A percentile compares a stretch with the other conserved stretches of the same genome.
These are phyloP conservation scores for Eumerus sabulonum DNA, from an alignment of 2,888 invertebrate genomes.

Conservation along the genomic window DNA sequence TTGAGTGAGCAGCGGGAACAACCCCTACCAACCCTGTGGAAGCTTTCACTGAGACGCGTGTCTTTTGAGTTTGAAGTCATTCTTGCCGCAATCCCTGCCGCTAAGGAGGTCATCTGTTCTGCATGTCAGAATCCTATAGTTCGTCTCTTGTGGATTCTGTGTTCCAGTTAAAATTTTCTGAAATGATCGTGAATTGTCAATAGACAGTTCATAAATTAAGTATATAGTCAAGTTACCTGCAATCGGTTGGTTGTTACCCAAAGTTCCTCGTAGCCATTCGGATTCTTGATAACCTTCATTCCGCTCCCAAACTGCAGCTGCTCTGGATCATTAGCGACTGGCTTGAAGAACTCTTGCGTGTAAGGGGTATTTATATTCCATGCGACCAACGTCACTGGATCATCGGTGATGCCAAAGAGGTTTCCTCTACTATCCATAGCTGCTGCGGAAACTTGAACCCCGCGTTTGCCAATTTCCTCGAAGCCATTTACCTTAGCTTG, in stretches of 20 bases:
- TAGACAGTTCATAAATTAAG: not conserved
- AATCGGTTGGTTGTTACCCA: slow-evolving; percentile 85
- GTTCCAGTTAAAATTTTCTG: slow-evolving; percentile 78
- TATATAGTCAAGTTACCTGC: slow-evolving; percentile 78
- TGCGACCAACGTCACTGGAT: not conserved
- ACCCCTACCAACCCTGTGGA: too few species aligned
- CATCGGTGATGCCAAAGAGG: not conserved
- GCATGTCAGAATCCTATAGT: slow-evolving; percentile 73
- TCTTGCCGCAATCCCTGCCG: too few species aligned
- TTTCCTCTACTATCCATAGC: not conserved
- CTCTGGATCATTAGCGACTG: slow-evolving; percentile 81
- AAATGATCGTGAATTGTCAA: not conserved
- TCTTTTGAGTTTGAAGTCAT: too few species aligned
- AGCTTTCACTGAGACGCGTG: too few species aligned
- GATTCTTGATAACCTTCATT: slow-evolving; percentile 81
- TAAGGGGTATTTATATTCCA: not conserved
- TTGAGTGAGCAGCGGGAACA: too few species aligned
- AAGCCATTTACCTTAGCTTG: not conserved
- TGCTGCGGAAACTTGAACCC: not conserved
- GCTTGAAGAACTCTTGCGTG: slow-evolving; percentile 73
- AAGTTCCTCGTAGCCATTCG: slow-evolving; percentile 79
- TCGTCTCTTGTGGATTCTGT: slow-evolving; percentile 77
- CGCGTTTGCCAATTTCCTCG: not conserved
- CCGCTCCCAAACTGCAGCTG: slow-evolving; percentile 87
- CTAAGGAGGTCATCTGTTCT: too few species aligned